phyloP scores from a whole-genome alignment of 2,797 vertebrate species.

The Martes flavigula region DNA sequence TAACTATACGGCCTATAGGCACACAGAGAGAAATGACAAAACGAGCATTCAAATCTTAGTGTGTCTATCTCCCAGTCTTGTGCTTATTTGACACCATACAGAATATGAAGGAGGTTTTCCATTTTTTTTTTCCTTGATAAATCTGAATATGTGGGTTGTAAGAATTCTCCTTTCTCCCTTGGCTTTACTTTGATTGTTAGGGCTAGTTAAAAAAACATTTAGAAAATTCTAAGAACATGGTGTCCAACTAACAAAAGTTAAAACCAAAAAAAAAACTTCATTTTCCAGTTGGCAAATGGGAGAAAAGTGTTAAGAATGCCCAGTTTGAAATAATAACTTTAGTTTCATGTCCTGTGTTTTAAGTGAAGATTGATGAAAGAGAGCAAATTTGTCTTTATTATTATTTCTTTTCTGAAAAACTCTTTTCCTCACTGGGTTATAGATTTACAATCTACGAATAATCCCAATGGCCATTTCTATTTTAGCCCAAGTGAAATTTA shows the following conservation, averaged over 20 bases:
- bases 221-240: neutral
- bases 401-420: constrained; percentile 41
- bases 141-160: neutral
- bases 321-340: neutral
- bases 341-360: neutral
- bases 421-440: neutral
- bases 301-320: neutral
- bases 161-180: neutral
- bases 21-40: neutral
- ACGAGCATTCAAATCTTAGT: neutral
- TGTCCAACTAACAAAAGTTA: neutral
- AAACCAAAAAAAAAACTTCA: neutral
- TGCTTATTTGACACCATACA: neutral
- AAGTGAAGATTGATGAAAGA: neutral
- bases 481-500: constrained; percentile 22
- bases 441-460: constrained; percentile 12
- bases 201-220: neutral
- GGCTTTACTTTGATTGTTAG: constrained; percentile 24
- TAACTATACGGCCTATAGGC: neutral
- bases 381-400: neutral
- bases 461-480: neutral
- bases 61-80: neutral
- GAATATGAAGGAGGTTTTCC: neutral
- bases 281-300: neutral
- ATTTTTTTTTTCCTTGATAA: neutral